Percentiles rank a stretch among this genome's conserved stretches.
These are phyloP conservation scores for Microtus montanus DNA, from an alignment of 2,113 vertebrate genomes.

Conservation along the genomic window DNA sequence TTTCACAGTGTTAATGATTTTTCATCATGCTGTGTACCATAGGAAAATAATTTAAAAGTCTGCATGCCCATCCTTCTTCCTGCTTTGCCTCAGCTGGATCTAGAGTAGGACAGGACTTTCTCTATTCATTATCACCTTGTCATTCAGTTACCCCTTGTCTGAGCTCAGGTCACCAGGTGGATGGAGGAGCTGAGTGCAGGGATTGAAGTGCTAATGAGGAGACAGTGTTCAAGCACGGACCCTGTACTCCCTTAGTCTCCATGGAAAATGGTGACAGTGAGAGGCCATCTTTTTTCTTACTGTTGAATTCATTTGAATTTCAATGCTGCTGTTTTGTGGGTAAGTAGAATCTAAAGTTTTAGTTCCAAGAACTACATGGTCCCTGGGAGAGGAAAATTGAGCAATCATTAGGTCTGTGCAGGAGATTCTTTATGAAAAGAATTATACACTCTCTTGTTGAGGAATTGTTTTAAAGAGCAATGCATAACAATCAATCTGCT, in stretches of 20 bases:
- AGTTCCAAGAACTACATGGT: slow-evolving; percentile 47
- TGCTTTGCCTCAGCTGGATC: slow-evolving; percentile 52
- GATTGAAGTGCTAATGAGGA: slow-evolving; percentile 63
- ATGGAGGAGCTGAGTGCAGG: not conserved
- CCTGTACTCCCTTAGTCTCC: not conserved
- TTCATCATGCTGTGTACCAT: slow-evolving; percentile 55
- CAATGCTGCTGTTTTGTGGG: slow-evolving; percentile 18
- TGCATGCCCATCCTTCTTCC: slow-evolving; percentile 10
- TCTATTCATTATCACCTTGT: slow-evolving; percentile 71
- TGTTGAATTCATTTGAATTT: slow-evolving; percentile 49
- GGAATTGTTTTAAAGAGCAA: slow-evolving; percentile 41
- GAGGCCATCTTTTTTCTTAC: slow-evolving; percentile 46
- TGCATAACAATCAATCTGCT: not conserved
- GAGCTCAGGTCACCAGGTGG: slow-evolving; percentile 37
- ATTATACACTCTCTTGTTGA: slow-evolving; percentile 10
- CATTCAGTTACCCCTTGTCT: slow-evolving; percentile 49
- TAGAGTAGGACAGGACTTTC: slow-evolving; percentile 30
- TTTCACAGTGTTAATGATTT: slow-evolving; percentile 29
- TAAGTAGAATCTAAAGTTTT: slow-evolving; percentile 24
- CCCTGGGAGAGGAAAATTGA: slow-evolving; percentile 17
- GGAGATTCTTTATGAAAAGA: slow-evolving; percentile 6
- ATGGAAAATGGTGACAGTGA: not conserved
- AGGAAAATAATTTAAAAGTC: slow-evolving; percentile 37
- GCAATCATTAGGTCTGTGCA: slow-evolving; percentile 37
- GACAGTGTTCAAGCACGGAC: slow-evolving; percentile 34